Evolutionary conservation across 2,113 vertebrate species (phyloP).

Genomic region (Pholis gunnellus): DNA sequence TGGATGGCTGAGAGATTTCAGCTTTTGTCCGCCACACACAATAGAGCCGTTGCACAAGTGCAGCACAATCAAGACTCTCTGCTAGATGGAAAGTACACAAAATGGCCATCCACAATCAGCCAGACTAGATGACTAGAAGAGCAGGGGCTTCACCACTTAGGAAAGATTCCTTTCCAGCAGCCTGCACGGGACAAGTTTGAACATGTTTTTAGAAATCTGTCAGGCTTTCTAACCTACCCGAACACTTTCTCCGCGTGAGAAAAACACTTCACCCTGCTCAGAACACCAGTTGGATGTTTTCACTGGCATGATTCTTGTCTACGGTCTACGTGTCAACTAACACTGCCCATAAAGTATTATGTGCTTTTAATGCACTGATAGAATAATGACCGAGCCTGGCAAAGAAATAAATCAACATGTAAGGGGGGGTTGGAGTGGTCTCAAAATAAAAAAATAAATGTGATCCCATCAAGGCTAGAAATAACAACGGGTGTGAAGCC

Average conservation of each 20-base stretch:
- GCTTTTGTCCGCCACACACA: slow-evolving; percentile 79
- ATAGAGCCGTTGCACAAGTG: slow-evolving; percentile 79
- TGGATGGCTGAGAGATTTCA: slow-evolving; percentile 76
- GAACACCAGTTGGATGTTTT: slow-evolving; percentile 42
- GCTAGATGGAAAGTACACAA: slow-evolving; percentile 79
- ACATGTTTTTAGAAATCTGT: slow-evolving; percentile 67
- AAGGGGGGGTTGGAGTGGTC: slow-evolving; percentile 32
- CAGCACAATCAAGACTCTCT: slow-evolving; percentile 82
- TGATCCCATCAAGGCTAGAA: slow-evolving; percentile 78
- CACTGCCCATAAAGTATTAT: slow-evolving; percentile 10
- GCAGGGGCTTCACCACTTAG: slow-evolving; percentile 51
- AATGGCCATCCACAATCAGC: slow-evolving; percentile 83
- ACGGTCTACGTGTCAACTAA: not conserved
- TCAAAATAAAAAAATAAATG: slow-evolving; percentile 72
- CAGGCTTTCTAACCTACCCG: slow-evolving; percentile 44
- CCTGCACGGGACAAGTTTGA: slow-evolving; percentile 59
- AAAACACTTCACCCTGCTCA: slow-evolving; percentile 43
- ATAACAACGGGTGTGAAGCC: slow-evolving; percentile 71
- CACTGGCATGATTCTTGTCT: slow-evolving; percentile 34
- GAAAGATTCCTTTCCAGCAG: slow-evolving; percentile 64
- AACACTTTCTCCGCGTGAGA: slow-evolving; percentile 45
- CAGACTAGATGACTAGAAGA: slow-evolving; percentile 60
- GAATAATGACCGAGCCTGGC: slow-evolving; percentile 30
- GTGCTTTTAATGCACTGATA: slow-evolving; percentile 50
- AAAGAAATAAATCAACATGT: slow-evolving; percentile 49